Percentiles rank a stretch among this genome's conserved stretches.
phyloP scores from a whole-genome alignment of 2,113 vertebrate genomes.

The Gambusia holbrooki region DNA sequence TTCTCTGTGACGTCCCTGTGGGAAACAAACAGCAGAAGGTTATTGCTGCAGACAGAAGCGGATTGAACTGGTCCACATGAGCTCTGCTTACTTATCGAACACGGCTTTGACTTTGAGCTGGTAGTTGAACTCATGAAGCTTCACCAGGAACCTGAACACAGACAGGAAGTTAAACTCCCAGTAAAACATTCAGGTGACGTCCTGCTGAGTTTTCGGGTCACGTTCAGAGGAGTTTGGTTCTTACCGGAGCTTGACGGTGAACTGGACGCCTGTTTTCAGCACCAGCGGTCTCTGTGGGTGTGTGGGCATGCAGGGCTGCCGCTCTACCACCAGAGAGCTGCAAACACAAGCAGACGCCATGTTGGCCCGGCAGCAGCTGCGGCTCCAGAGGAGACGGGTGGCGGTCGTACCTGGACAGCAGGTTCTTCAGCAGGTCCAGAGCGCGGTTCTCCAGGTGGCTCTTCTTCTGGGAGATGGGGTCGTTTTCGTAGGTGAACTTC shows the following conservation, averaged over 20 bases:
- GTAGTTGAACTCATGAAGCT: slow-evolving; percentile 94
- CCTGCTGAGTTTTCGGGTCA: too few species aligned
- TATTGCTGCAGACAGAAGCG: not conserved
- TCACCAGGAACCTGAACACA: slow-evolving; percentile 88
- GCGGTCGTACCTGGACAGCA: slow-evolving; percentile 86
- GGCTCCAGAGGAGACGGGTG: too few species aligned
- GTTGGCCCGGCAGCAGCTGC: not conserved
- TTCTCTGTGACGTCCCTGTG: slow-evolving; percentile 92
- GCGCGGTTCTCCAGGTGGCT: slow-evolving; percentile 82
- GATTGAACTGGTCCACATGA: not conserved
- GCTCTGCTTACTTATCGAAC: slow-evolving; percentile 91
- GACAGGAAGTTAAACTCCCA: not conserved
- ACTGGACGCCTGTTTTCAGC: slow-evolving; percentile 94
- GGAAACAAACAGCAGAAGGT: slow-evolving; percentile 6
- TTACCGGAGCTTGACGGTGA: slow-evolving; percentile 94
- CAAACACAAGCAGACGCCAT: slow-evolving; percentile 21
- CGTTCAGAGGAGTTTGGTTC: not conserved
- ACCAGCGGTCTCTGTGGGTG: slow-evolving; percentile 94
- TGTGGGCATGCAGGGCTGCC: slow-evolving; percentile 97
- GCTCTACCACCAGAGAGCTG: slow-evolving; percentile 94
- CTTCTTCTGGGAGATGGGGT: slow-evolving; percentile 92
- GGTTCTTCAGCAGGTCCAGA: slow-evolving; percentile 86
- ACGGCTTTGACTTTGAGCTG: slow-evolving; percentile 93
- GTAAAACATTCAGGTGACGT: not conserved
- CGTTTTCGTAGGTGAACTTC: slow-evolving; percentile 87